Percentiles rank a stretch among this genome's conserved stretches.
These are phyloP conservation scores for Neoscelio sp. DNA, from an alignment of 2,888 invertebrate species.

Conservation along the genomic window DNA sequence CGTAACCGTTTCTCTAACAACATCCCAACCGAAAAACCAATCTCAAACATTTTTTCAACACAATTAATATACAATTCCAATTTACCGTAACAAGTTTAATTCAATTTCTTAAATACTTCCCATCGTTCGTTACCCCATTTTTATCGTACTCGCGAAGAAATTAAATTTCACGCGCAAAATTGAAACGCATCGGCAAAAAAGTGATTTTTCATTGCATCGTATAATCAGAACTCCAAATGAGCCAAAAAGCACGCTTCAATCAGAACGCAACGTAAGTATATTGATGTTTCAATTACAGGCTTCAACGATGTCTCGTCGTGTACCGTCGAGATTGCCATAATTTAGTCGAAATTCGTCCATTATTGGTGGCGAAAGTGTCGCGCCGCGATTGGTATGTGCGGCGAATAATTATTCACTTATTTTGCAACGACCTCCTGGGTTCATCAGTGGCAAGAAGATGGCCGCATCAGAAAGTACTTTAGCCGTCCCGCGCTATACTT, in stretches of 20 bases:
- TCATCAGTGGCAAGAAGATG: constrained; percentile 60
- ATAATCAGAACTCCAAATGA: constrained; percentile 46
- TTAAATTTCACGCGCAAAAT: constrained; percentile 59
- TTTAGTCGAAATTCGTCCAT: constrained; percentile 52
- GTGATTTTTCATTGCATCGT: constrained; percentile 34
- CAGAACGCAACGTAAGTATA: constrained; percentile 44
- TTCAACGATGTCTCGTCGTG: constrained; percentile 29
- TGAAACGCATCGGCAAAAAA: constrained; percentile 48
- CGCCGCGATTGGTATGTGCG: constrained; percentile 52
- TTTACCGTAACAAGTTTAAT: constrained; percentile 51
- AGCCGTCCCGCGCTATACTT: constrained; percentile 57
- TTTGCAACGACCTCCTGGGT: constrained; percentile 64
- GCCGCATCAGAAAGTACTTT: constrained; percentile 65
- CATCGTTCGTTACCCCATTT: constrained; percentile 37
- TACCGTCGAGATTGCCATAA: constrained; percentile 47
- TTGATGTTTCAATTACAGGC: constrained; percentile 65
- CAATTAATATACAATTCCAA: constrained; percentile 47
- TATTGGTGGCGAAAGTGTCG: constrained; percentile 66
- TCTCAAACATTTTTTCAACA: background rate
- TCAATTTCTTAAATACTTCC: constrained; percentile 40
- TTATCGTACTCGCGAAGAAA: constrained; percentile 48
- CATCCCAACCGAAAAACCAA: too few relatives aligned
- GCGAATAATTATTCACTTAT: constrained; percentile 67
- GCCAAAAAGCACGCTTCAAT: constrained; percentile 25
- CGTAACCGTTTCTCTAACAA: too few relatives aligned